Base-by-base conservation (phyloP, 2,797 vertebrate genomes). In the Xiphophorus birchmanni region DNA sequence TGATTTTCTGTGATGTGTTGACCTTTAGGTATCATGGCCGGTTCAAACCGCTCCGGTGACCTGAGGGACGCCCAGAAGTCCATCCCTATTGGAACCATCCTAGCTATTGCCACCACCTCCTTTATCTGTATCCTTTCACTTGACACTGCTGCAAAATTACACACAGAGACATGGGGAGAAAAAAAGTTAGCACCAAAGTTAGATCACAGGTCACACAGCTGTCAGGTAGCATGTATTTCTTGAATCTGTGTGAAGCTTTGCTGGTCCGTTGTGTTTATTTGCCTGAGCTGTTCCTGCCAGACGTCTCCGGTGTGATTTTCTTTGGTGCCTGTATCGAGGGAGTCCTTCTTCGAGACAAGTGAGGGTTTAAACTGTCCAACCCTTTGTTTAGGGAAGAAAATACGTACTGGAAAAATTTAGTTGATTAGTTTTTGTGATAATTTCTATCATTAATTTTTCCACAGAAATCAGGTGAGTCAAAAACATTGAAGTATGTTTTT, bases 291-390 rank as follows among this genome's bases (percentile, higher is more conserved):
- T 47, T 17, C 77, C 4, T 74, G 29, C 23, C 88, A 98, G 97
- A 99, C 84, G 78, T 99, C 29, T 96, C 96, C 78, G 97, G 96
- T 77, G 97, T 99, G 11, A 93, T 99, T 60, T 89, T 99, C 0
- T 99, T 99, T 8, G 98, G 98, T 7, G 97, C 97, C 83, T 97
- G 97, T 89, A 98, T 99, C 9, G 98, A 99, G 88, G 96, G 97
- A 21, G 97, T 97, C 84, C 91, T 99, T 84, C 91, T 99, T 69
- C 95, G 98, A 94, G 98, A 99, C 93, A 99, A 99, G 98, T 99
- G 94, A 90, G 97, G 80, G 2, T 56, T 82, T 8, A 73, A 78
- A 12, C 18, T 56, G 65, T 11, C 40, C 0, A 44, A 44, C 23
- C 2, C 23, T 18, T 42, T 67, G 11, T 1, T 23, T 67, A 65